Evolutionary conservation across 30 jellyfish, hydroid and myxozoan genomes (phyloP).

Genomic region (Cassiopea xamachana): DNA sequence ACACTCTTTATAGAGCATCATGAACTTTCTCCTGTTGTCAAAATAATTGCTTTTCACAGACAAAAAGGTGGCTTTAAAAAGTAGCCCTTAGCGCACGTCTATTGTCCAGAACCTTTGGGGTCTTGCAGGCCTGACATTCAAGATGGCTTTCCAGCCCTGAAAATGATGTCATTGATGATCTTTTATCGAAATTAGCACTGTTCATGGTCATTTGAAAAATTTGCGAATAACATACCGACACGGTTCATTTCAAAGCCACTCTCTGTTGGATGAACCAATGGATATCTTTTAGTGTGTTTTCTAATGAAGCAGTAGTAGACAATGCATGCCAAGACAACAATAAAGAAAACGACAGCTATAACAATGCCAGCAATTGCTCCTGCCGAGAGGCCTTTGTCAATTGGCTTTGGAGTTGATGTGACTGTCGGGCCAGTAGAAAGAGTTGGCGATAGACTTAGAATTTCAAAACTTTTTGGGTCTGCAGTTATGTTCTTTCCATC

Average conservation of each 20-base stretch:
- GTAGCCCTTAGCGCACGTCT: too few relatives aligned
- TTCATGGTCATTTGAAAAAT: too few relatives aligned
- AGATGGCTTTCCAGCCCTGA: too few relatives aligned
- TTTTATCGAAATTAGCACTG: too few relatives aligned
- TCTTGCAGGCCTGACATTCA: too few relatives aligned
- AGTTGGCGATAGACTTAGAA: conserved; percentile 6
- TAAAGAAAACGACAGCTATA: conserved; percentile 45
- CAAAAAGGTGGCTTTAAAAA: too few relatives aligned
- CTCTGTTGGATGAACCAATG: conserved; percentile 75
- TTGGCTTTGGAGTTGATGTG: conserved; percentile 33
- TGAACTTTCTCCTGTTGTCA: too few relatives aligned
- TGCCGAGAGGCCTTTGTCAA: conserved; percentile 52
- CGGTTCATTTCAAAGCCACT: conserved; percentile 57
- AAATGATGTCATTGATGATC: too few relatives aligned
- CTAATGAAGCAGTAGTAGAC: conserved; percentile 39
- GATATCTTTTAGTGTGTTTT: conserved; percentile 71
- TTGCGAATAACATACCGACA: neutral
- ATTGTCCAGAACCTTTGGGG: too few relatives aligned
- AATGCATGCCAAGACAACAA: conserved; percentile 34
- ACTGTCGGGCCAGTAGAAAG: conserved; percentile 1
- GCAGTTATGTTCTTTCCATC: conserved; percentile 55
- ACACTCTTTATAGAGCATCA: too few relatives aligned
- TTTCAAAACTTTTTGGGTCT: conserved; percentile 21
- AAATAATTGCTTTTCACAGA: too few relatives aligned
- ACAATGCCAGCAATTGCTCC: conserved; percentile 88